Conservation (phyloP, 2,888 invertebrate genomes). For the Stomorhina lunata region DNA sequence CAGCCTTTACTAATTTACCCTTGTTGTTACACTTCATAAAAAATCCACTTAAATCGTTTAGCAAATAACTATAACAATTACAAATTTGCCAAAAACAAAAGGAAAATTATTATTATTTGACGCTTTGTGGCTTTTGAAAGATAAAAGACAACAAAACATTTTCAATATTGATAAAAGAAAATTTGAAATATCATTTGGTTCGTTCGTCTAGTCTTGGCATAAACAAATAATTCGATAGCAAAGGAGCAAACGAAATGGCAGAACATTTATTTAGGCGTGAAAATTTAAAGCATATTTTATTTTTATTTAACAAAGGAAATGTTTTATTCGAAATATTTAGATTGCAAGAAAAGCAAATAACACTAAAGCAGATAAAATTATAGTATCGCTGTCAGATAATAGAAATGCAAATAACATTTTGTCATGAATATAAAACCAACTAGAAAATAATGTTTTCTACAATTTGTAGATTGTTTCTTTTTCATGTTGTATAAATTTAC, state of each 20-base stretch:
- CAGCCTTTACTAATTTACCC: not conserved
- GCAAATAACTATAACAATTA: not conserved
- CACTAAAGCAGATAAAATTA: too few relatives aligned
- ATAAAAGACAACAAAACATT: not conserved
- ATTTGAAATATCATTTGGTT: not conserved
- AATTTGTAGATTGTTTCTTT: constrained; percentile 11
- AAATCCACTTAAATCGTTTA: not conserved
- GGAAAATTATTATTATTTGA: not conserved
- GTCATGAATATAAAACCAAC: constrained; percentile 31
- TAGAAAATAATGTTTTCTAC: constrained; percentile 28
- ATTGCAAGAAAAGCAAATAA: not conserved
- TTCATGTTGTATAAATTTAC: not conserved
- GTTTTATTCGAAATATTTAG: too few relatives aligned
- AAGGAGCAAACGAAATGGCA: not conserved
- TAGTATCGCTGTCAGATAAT: not conserved
- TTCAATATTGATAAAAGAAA: not conserved
- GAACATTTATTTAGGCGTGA: constrained; percentile 30
- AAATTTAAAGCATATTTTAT: constrained; percentile 27
- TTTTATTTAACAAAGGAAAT: not conserved
- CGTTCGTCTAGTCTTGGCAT: not conserved
- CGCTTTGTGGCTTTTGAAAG: not conserved
- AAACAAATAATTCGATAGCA: not conserved
- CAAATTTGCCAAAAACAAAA: not conserved
- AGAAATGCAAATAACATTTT: constrained; percentile 7
- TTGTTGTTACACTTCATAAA: not conserved